phyloP scores from a whole-genome alignment of 2,797 vertebrate species.

The Buphagus erythrorhynchus region DNA sequence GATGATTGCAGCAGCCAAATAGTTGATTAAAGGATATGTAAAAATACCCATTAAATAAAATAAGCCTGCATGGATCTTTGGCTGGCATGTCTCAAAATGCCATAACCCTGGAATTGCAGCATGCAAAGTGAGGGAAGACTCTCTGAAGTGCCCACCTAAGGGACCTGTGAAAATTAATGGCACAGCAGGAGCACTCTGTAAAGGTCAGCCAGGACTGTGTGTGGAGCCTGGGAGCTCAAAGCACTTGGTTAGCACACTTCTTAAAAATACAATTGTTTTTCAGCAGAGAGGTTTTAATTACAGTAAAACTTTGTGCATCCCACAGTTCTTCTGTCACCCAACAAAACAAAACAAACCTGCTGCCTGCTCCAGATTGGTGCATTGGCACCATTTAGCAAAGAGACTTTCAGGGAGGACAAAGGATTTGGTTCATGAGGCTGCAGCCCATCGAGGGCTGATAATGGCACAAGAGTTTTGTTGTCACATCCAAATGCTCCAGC shows the following conservation, averaged over 20 bases:
- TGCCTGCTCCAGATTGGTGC: rapidly evolving
- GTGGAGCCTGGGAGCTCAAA: not conserved
- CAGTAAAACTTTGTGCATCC: not conserved
- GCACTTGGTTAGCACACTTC: not conserved
- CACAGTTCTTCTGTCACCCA: not conserved
- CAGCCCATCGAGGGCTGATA: not conserved
- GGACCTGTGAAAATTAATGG: not conserved
- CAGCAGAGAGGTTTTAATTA: not conserved
- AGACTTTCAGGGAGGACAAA: rapidly evolving
- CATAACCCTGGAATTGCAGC: not conserved
- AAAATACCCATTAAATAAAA: constrained; percentile 17
- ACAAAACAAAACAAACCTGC: not conserved
- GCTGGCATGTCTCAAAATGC: not conserved
- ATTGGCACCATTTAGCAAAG: not conserved
- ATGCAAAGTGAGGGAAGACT: not conserved
- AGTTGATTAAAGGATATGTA: constrained; percentile 57
- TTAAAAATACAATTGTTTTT: too few relatives aligned
- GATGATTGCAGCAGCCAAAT: constrained; percentile 3
- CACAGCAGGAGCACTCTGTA: not conserved
- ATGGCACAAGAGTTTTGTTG: too few relatives aligned
- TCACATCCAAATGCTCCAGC: rapidly evolving
- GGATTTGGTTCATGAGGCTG: not conserved
- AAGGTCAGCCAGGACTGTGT: not conserved
- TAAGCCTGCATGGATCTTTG: not conserved
- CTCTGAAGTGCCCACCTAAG: not conserved